Conservation (phyloP, 2,888 invertebrate species). For the Tipula helvola region DNA sequence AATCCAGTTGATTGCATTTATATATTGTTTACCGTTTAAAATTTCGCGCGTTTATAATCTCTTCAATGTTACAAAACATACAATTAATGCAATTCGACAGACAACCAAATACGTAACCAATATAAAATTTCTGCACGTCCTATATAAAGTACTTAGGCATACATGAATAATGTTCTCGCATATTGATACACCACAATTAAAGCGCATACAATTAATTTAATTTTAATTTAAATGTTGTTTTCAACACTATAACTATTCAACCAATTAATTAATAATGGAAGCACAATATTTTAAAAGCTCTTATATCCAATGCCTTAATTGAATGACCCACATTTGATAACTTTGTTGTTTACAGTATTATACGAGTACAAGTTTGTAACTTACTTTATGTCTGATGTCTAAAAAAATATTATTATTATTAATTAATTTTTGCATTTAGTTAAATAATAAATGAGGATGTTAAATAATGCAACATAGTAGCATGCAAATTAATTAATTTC, state of each 20-base stretch:
- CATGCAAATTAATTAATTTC: neutral
- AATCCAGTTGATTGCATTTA: too few relatives aligned
- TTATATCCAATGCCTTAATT: neutral
- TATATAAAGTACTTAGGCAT: neutral
- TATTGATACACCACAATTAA: neutral
- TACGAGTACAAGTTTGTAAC: too few relatives aligned
- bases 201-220: neutral
- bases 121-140: neutral
- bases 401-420: too few relatives aligned
- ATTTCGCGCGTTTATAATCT: neutral
- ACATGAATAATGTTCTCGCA: neutral
- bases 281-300: neutral
- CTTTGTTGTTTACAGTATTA: neutral
- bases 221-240: neutral
- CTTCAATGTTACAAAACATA: neutral
- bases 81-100: neutral
- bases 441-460: neutral
- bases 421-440: too few relatives aligned
- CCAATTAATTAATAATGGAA: neutral
- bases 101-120: neutral
- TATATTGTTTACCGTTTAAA: neutral
- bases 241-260: neutral
- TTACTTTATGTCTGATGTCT: too few relatives aligned
- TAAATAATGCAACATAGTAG: neutral
- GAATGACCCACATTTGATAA: neutral